A percentile compares a stretch with the other conserved stretches of the same genome.
Evolutionary conservation across 2,113 vertebrate species (phyloP).

Genomic region (Machaerirhynchus nigripectus): DNA sequence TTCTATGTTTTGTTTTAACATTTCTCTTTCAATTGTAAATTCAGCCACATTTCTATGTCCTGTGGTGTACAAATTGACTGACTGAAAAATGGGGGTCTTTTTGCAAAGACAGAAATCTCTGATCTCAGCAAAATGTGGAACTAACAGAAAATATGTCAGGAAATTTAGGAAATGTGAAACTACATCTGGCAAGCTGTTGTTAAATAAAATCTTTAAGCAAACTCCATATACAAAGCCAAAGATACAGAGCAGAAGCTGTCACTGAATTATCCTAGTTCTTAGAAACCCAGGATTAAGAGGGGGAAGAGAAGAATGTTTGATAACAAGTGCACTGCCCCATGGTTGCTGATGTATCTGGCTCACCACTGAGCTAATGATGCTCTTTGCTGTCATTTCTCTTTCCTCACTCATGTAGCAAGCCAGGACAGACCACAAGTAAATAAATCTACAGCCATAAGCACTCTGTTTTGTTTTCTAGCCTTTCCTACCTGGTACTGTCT

Average conservation of each 20-base stretch:
- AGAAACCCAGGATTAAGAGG: background rate
- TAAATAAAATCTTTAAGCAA: background rate
- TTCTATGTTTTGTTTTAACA: background rate
- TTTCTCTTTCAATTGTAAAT: background rate
- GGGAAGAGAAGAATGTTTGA: background rate
- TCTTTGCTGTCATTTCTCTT: background rate
- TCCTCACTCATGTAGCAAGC: background rate
- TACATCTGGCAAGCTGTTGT: background rate
- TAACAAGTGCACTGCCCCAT: background rate
- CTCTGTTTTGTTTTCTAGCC: background rate
- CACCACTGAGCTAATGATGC: background rate
- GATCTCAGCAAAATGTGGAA: background rate
- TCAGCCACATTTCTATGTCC: background rate
- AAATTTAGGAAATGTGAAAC: background rate
- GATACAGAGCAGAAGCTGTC: background rate
- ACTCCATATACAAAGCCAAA: background rate
- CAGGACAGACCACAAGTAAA: background rate
- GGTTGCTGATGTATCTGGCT: background rate
- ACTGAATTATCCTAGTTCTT: background rate
- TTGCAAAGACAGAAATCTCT: background rate
- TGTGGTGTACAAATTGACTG: background rate
- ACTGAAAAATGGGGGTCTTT: accelerated
- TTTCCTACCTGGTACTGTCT: background rate
- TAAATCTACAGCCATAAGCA: background rate
- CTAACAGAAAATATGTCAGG: background rate